Percentiles rank a stretch among this genome's conserved stretches.
phyloP scores from a whole-genome alignment of 2,888 invertebrate species.

The Melanotus villosus region DNA sequence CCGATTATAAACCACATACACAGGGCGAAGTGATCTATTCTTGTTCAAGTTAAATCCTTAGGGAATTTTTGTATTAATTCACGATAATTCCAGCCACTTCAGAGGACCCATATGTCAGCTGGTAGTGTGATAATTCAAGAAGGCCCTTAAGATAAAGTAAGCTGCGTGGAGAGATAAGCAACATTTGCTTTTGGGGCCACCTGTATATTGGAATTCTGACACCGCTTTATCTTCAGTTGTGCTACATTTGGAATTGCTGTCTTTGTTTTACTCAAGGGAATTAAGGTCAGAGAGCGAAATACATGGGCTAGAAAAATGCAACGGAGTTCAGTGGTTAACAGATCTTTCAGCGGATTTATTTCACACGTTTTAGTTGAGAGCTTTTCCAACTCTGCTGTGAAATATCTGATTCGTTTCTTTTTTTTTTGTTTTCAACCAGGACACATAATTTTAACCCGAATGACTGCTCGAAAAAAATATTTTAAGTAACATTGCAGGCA shows the following conservation, averaged over 20 bases:
- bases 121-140: conserved; percentile 45
- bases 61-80: conserved; percentile 34
- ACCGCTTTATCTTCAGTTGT: background rate
- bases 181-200: conserved; percentile 41
- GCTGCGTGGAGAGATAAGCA: conserved; percentile 43
- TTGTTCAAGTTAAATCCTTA: background rate
- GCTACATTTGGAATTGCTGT: background rate
- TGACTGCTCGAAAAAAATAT: background rate
- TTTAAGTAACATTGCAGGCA: no score
- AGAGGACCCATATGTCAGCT: conserved; percentile 45
- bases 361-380: conserved; percentile 37
- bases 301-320: background rate
- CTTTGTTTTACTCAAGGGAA: background rate
- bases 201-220: conserved; percentile 39
- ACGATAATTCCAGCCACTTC: conserved; percentile 44
- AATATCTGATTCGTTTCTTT: background rate
- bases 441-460: background rate
- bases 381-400: conserved; percentile 18
- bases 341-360: conserved; percentile 42
- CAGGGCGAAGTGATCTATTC: background rate
- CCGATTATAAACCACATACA: conserved; percentile 10
- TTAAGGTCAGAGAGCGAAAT: background rate
- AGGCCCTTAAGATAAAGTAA: conserved; percentile 44
- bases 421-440: background rate
- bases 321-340: conserved; percentile 18